Conservation (phyloP, 2,797 vertebrate genomes). For the Channa striata region DNA sequence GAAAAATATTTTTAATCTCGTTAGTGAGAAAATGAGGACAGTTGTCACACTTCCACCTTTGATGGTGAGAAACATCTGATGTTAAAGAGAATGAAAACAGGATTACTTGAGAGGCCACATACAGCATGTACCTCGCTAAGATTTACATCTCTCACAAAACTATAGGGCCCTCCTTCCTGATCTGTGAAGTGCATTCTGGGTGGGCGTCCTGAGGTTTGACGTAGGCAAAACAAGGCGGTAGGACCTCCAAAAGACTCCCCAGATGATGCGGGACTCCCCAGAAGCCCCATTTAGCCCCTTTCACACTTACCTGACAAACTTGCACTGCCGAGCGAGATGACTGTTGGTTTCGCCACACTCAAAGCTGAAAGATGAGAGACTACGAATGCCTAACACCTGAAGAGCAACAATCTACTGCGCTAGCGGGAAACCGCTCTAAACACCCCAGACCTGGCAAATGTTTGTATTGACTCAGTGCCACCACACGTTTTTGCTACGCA, state of each 20-base stretch:
- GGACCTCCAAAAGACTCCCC: constrained; percentile 6
- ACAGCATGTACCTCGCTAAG: not conserved
- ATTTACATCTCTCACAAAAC: not conserved
- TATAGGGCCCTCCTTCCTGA: not conserved
- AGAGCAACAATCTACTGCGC: constrained; percentile 39
- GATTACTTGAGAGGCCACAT: not conserved
- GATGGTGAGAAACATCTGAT: not conserved
- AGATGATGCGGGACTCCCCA: constrained; percentile 50
- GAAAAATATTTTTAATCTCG: not conserved
- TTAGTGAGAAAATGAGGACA: not conserved
- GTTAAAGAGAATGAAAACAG: not conserved
- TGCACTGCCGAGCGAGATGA: constrained; percentile 55
- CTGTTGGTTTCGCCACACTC: constrained; percentile 70
- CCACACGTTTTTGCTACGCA: constrained; percentile 43
- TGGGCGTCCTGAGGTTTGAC: constrained; percentile 20
- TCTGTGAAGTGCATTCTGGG: not conserved
- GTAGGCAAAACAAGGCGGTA: not conserved
- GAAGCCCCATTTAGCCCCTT: constrained; percentile 23
- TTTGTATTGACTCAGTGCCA: constrained; percentile 65
- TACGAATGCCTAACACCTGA: constrained; percentile 49
- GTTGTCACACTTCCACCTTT: not conserved
- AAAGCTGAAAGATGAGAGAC: constrained; percentile 61
- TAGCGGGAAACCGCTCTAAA: constrained; percentile 56
- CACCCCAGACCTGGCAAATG: constrained; percentile 68
- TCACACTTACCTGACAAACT: constrained; percentile 38